These are phyloP conservation scores for Pantherophis guttatus DNA, from an alignment of 2,113 vertebrate species.

Conservation along the genomic window DNA sequence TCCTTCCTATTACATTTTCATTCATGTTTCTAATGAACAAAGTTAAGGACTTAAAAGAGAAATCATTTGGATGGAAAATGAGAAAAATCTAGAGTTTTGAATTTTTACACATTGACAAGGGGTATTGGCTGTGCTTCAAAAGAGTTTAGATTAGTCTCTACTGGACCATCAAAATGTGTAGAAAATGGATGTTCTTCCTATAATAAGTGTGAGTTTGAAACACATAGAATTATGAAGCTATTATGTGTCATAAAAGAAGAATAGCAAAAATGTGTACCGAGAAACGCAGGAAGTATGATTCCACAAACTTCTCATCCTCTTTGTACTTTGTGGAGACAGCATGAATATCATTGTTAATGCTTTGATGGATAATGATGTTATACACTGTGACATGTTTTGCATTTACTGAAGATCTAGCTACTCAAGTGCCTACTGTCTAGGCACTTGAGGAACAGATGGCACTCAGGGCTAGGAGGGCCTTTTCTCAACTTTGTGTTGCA, in stretches of 20 bases:
- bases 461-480: too few relatives aligned
- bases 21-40: conserved; percentile 14
- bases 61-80: conserved; percentile 20
- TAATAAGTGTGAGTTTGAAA: background rate
- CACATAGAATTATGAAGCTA: background rate
- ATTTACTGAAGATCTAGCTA: background rate
- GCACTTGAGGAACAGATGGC: too few relatives aligned
- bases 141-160: background rate
- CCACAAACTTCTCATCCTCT: background rate
- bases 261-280: background rate
- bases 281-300: background rate
- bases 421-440: too few relatives aligned
- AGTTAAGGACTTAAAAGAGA: conserved; percentile 1
- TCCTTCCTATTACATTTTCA: background rate
- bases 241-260: background rate
- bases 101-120: background rate
- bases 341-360: background rate
- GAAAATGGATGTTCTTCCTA: background rate
- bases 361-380: background rate
- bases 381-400: background rate
- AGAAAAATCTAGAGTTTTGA: background rate
- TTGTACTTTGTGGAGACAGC: background rate
- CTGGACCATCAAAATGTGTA: background rate
- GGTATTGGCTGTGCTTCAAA: background rate
- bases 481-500: too few relatives aligned